phyloP scores from a whole-genome alignment of 2,113 vertebrate genomes.

The Perca flavescens region DNA sequence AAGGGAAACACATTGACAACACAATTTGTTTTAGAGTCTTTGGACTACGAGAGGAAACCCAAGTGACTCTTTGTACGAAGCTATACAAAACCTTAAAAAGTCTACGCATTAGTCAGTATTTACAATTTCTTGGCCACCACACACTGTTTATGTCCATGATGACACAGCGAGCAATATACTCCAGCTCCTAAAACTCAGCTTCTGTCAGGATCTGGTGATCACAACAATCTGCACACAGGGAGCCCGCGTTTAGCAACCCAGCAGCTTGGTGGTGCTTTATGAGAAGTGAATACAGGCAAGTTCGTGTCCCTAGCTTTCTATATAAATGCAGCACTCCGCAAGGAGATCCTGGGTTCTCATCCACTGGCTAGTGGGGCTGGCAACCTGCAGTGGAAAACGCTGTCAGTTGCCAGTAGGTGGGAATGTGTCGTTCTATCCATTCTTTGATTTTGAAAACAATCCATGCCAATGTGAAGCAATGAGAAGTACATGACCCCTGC shows the following conservation, averaged over 20 bases:
- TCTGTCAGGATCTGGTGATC: too few species aligned
- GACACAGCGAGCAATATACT: too few species aligned
- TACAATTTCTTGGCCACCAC: neutral
- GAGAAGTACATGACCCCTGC: neutral
- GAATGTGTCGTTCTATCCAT: neutral
- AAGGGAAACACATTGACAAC: neutral
- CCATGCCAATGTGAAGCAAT: neutral
- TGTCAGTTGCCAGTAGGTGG: neutral
- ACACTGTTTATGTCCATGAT: too few species aligned
- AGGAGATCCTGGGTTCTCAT: too few species aligned
- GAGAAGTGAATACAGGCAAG: too few species aligned
- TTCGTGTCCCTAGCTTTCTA: too few species aligned
- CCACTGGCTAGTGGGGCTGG: neutral
- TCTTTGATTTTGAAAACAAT: slow-evolving; percentile 2
- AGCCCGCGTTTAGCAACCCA: too few species aligned
- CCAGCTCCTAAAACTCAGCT: too few species aligned
- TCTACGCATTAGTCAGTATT: neutral
- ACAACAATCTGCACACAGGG: too few species aligned
- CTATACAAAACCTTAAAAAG: neutral
- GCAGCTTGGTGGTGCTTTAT: too few species aligned
- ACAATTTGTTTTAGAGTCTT: neutral
- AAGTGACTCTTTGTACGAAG: neutral
- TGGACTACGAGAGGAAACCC: neutral
- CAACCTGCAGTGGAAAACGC: neutral
- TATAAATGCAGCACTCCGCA: too few species aligned